Evolutionary conservation across 2,797 vertebrate species (phyloP).

Genomic region (Cryptoprocta ferox): DNA sequence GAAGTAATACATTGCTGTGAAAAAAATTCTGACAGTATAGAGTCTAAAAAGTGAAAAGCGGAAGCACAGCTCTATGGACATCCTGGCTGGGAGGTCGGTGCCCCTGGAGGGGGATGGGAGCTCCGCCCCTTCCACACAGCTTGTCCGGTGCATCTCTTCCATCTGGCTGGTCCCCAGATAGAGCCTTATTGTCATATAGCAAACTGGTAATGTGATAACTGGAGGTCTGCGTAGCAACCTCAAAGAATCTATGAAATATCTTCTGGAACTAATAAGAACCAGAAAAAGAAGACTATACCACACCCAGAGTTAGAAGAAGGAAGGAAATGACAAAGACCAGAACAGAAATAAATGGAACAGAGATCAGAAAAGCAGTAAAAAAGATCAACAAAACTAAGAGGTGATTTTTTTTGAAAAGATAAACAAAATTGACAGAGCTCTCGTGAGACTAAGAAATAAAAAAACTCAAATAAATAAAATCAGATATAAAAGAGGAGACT

Average conservation of each 20-base stretch:
- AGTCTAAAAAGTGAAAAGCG: not conserved
- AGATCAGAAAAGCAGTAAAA: not conserved
- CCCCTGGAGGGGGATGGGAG: not conserved
- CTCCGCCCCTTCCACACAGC: not conserved
- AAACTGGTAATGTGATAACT: not conserved
- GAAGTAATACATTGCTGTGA: not conserved
- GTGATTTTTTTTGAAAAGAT: not conserved
- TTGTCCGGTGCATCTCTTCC: not conserved
- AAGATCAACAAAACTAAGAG: not conserved
- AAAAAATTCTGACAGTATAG: not conserved
- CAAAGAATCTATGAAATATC: not conserved
- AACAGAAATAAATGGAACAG: not conserved
- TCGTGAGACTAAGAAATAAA: not conserved
- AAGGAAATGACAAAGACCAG: not conserved
- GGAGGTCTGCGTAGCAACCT: not conserved
- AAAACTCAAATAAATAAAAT: not conserved
- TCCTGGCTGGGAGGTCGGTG: too few species aligned
- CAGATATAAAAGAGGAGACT: not conserved
- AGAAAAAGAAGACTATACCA: not conserved
- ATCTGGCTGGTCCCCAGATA: not conserved
- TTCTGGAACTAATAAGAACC: not conserved
- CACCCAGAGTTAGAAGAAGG: not conserved
- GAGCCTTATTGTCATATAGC: not conserved
- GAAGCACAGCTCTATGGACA: not conserved
- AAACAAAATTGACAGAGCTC: not conserved